Evolutionary conservation across 2,797 vertebrate genomes (phyloP).

Genomic region (Pelochelys cantorii): DNA sequence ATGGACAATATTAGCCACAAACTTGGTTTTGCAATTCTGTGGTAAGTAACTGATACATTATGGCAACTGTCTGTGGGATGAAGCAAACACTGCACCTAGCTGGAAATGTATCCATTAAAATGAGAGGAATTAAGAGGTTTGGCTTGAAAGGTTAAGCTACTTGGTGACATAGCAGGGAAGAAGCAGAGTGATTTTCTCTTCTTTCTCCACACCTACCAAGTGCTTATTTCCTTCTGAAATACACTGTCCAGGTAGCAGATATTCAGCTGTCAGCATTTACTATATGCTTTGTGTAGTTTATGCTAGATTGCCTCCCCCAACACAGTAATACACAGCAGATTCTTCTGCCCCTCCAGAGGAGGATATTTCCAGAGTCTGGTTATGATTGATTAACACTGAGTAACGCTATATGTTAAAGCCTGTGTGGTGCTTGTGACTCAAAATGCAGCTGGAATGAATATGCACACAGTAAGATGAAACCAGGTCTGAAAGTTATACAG

Average conservation of each 20-base stretch:
- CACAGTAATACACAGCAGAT: neutral
- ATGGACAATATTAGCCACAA: neutral
- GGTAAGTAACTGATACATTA: neutral
- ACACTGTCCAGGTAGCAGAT: rapidly evolving
- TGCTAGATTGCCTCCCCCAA: neutral
- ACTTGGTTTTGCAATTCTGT: neutral
- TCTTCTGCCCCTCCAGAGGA: slow-evolving; percentile 30
- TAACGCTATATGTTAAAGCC: slow-evolving; percentile 12
- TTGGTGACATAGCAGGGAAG: neutral
- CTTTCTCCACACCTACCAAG: neutral
- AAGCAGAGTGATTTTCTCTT: neutral
- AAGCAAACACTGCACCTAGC: neutral
- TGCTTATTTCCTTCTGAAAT: neutral
- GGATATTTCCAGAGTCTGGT: slow-evolving; percentile 8
- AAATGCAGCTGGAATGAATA: rapidly evolving
- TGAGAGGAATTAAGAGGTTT: neutral
- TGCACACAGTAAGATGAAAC: neutral
- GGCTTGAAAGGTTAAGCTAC: neutral
- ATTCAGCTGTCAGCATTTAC: neutral
- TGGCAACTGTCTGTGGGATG: neutral
- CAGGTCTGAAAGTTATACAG: neutral
- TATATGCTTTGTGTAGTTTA: rapidly evolving
- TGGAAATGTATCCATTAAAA: neutral
- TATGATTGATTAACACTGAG: slow-evolving; percentile 43
- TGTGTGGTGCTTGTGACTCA: slow-evolving; percentile 2